Base-by-base conservation (phyloP, 2,888 invertebrate species). In the Plusia festucae region DNA sequence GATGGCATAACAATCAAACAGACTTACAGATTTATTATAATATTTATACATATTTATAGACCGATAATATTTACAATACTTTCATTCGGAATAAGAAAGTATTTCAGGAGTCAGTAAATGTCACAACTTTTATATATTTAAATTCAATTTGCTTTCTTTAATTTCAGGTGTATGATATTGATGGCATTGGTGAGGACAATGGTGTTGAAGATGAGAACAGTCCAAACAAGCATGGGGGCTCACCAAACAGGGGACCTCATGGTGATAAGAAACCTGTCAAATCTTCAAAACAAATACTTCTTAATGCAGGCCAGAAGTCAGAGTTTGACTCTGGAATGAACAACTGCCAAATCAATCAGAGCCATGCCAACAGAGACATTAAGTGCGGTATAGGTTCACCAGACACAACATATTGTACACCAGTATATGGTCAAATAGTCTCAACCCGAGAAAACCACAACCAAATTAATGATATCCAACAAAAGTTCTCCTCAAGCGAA, bases 301-400 rank as follows among this genome's bases (percentile, higher is more conserved):
- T 93, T 73, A 95, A 95, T 65, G 94, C 95, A 1, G 95, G 95
- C 13, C 95, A 95, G 65, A 94, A 94, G 68, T 95, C 95, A 0
- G 95, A 95, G 69, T 95, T 95, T 65, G 95, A 94, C 75, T 94
- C 94, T 0, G 95, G 95, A 11, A 95, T 95, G 94, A 95, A 95
- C 84, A 95, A 94, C 82, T 91, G 89, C 63, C 95, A 94, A 77
- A 78, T 94, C 1, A 93, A 84, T 70, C 94, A 93, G 70, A 91
- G 84, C 60, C 89, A 86, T 67, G 15, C 20, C 44, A 78, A 79
- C 16, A 74, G 74, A 60, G 93, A 93, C 53, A 91, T 85, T 34
- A 87, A 88, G 66, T 82, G 84, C 60, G 82, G 78, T 1, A 90
- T 84, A 52, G 86, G 78, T 13, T 83, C 87, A n/a, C 86, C 89